phyloP scores from a whole-genome alignment of 2,888 invertebrate genomes.

The Pammene aurita region DNA sequence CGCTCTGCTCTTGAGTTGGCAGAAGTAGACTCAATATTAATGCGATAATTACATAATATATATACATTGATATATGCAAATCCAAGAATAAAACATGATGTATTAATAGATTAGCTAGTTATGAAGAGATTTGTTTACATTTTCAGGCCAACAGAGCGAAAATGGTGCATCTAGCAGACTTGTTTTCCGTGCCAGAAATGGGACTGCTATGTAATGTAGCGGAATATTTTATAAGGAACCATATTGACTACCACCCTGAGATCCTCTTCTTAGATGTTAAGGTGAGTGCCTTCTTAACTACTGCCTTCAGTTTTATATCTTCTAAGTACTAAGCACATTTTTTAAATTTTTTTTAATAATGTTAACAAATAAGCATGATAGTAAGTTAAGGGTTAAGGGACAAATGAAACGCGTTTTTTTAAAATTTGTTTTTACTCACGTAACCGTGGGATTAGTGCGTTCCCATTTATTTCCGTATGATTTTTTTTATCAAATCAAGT shows the following conservation, averaged over 20 bases:
- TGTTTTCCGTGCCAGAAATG: slow-evolving; percentile 99
- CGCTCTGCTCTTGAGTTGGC: no score
- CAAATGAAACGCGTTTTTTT: no score
- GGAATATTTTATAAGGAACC: slow-evolving; percentile 94
- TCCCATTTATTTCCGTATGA: no score
- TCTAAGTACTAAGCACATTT: not conserved
- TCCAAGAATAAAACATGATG: slow-evolving; percentile 4
- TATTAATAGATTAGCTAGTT: not conserved
- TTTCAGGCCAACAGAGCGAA: slow-evolving; percentile 84
- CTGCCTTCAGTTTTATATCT: not conserved
- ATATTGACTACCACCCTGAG: slow-evolving; percentile 97
- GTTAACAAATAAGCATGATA: no score
- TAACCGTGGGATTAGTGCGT: no score
- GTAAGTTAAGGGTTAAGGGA: no score
- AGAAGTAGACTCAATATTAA: no score
- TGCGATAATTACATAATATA: no score
- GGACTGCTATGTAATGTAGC: slow-evolving; percentile 96
- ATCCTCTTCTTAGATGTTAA: slow-evolving; percentile 97
- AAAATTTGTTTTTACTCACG: no score
- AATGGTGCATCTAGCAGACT: slow-evolving; percentile 97
- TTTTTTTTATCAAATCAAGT: no score
- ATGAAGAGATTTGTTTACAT: slow-evolving; percentile 39
- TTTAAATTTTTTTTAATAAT: no score
- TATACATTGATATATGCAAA: no score
- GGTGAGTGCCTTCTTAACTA: slow-evolving; percentile 78